These are phyloP conservation scores for Dipodomys merriami DNA, from an alignment of 2,113 vertebrate species.

Conservation along the genomic window DNA sequence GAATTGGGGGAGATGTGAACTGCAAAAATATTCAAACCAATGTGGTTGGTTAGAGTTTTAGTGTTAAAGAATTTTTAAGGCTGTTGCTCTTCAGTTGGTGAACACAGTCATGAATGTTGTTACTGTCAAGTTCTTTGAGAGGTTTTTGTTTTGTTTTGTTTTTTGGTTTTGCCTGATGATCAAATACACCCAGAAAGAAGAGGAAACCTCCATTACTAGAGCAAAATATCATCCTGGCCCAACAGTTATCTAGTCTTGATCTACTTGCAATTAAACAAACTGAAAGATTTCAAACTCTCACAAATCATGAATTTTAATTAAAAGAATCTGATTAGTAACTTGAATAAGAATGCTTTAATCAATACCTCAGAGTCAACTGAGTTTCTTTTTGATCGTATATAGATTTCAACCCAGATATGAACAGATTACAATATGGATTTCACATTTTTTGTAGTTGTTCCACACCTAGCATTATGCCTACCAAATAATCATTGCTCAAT, in stretches of 20 bases:
- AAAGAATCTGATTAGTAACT: conserved; percentile 5
- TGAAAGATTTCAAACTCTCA: conserved; percentile 14
- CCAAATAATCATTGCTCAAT: conserved; percentile 30
- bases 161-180: neutral
- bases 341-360: conserved; percentile 21
- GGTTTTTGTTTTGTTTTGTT: neutral
- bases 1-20: neutral
- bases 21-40: neutral
- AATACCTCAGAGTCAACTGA: neutral
- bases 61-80: neutral
- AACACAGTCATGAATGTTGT: neutral
- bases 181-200: neutral
- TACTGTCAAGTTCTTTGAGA: neutral
- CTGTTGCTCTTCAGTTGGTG: neutral
- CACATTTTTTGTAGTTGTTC: neutral
- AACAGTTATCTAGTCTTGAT: neutral
- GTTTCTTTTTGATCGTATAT: conserved; percentile 19
- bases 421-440: conserved; percentile 35
- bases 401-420: conserved; percentile 15
- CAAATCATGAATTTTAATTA: conserved; percentile 20
- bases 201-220: neutral
- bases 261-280: neutral
- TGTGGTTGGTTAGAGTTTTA: neutral
- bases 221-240: neutral
- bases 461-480: neutral